Base-by-base conservation (phyloP, 2,797 vertebrate genomes). In the Lacerta agilis region DNA sequence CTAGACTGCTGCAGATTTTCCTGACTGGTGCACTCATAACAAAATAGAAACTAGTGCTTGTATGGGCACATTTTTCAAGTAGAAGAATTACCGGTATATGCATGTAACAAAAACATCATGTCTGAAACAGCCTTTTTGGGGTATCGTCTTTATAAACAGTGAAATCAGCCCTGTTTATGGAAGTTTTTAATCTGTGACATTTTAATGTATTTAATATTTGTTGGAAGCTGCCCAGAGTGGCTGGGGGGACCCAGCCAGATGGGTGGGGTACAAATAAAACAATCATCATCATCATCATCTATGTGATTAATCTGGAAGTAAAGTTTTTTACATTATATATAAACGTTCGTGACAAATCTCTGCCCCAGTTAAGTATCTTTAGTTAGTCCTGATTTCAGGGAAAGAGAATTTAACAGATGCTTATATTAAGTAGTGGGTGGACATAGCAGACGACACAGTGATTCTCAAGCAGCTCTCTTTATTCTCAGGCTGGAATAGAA, bases 111-210 rank as follows among this genome's bases (percentile, higher is more conserved):
- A n/a, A 83, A 36, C 23, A 55, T 9, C 61, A 5, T 9, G 9
- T 27, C 55, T 15, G 33, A 80, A 83, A 43, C 64, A 86, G 82
- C 17, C 10, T 49, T 84, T 23, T 86, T 20, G 3, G 25, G 17
- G 82, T 89, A 61, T 17, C 23, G 25, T 79, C 85, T 91, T 82
- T 41, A 71, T 82, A 29, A 83, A 41, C 13, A 87, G 76, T 23
- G 79, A 79, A 87, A 71, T 33, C 33, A 33, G 33, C 33, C 33
- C 33, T 33, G 33, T 33, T 33, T 33, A 33, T 33, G 33, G 33
- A 33, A 2, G 33, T 33, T 33, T 33, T 33, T 33, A 33, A 33
- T 33, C 33, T 33, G 33, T 33, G 33, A 33, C 33, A 33, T 33
- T 33, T 33, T 33, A 33, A 33, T 33, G 33, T 33, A 33, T 33